A percentile compares a stretch with the other conserved stretches of the same genome.
phyloP scores from a whole-genome alignment of 2,797 vertebrate genomes.

The Gadopsis marmoratus region DNA sequence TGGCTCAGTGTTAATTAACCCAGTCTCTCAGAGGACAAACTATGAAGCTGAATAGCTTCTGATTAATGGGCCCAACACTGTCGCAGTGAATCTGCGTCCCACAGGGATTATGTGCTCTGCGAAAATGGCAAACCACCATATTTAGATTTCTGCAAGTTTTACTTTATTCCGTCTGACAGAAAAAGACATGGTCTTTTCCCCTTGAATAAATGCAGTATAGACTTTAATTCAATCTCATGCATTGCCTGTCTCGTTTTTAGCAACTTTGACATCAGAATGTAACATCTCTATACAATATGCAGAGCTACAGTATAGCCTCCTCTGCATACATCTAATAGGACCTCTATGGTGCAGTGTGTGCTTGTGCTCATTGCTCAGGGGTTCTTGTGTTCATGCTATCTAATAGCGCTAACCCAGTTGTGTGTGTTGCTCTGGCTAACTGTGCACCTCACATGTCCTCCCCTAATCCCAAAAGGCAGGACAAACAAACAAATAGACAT shows the following conservation, averaged over 20 bases:
- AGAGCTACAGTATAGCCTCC: conserved; percentile 23
- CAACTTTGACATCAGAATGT: conserved; percentile 33
- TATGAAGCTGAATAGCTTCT: conserved; percentile 77
- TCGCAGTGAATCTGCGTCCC: conserved; percentile 73
- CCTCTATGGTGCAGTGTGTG: conserved; percentile 38
- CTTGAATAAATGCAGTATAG: conserved; percentile 63
- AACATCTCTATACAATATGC: conserved; percentile 50
- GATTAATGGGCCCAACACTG: conserved; percentile 77
- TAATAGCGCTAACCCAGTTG: conserved; percentile 51
- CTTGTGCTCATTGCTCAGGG: conserved; percentile 46
- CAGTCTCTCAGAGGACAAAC: conserved; percentile 73
- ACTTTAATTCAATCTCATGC: conserved; percentile 66
- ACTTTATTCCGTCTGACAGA: conserved; percentile 70
- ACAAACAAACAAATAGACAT: conserved; percentile 21
- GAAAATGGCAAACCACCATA: conserved; percentile 81
- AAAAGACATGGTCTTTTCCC: conserved; percentile 68
- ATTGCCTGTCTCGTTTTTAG: conserved; percentile 52
- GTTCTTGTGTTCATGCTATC: conserved; percentile 41
- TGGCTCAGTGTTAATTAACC: conserved; percentile 77
- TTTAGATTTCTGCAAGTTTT: conserved; percentile 74
- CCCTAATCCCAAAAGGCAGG: conserved; percentile 35
- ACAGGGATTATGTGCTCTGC: conserved; percentile 65
- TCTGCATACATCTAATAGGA: conserved; percentile 38
- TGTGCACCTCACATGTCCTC: conserved; percentile 34
- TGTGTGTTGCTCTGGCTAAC: conserved; percentile 44